Evolutionary conservation across 2,113 vertebrate species (phyloP), one percentile per base, ranked within the genome.

Genomic region (Zootoca vivipara): DNA sequence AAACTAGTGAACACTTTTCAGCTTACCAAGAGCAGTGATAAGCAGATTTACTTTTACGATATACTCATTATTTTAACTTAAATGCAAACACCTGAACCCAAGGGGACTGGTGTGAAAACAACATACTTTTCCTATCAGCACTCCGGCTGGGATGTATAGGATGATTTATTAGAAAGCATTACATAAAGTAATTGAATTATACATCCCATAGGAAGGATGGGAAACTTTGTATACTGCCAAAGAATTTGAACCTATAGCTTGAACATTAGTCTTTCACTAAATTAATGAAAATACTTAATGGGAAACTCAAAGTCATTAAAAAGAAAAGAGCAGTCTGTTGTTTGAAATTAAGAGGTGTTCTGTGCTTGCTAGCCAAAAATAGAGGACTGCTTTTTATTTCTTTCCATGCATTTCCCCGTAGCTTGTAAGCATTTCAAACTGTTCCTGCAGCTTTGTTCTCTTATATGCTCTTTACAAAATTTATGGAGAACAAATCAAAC

Each of bases 171-270:
- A 94, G 89, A 87, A 85, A 89, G 89, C 89, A 93, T 94, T 96
- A 94, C 87, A 96, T 92, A 89, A 95, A 93, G 88, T 96, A 96
- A 97, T 96, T 96, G 93, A 96, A 96, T 97, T 94, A 95, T 93
- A 90, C 70, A 92, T 96, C 96, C 89, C 94, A 94, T 78, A 93
- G 91, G 92, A 96, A 93, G 80, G 85, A 88, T 28, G 58, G 52
- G 67, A 95, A 90, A 94, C 72, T 86, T 92, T 95, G 74, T 83
- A 94, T 70, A 91, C 46, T 96, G 93, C 91, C 91, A 95, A 92
- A 94, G 95, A 85, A 94, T 93, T 94, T 88, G 72, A 95, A 94
- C 95, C 95, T 92, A 81, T 90, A 77, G 96, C 93, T 92, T 93
- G 92, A 86, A 94, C 79, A 90, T 78, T 65, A 92, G 70, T 88